Evolutionary conservation across 2,113 vertebrate genomes (phyloP).

Genomic region (Clinocottus analis): DNA sequence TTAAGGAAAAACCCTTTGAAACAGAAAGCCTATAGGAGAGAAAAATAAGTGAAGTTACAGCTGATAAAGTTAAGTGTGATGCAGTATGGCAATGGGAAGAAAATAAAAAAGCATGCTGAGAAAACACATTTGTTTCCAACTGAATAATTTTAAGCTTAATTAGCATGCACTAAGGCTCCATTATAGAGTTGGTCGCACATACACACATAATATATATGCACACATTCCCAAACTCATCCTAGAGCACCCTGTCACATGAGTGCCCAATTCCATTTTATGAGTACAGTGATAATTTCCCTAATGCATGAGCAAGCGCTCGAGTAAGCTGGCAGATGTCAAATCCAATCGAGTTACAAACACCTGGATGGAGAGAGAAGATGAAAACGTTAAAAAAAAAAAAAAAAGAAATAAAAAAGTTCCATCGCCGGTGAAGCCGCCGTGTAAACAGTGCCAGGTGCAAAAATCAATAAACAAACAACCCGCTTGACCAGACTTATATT

Average conservation of each 20-base stretch:
- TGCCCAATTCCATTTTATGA: slow-evolving; percentile 34
- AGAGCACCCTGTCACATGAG: slow-evolving; percentile 41
- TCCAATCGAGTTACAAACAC: slow-evolving; percentile 48
- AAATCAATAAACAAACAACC: slow-evolving; percentile 59
- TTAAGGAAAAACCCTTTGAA: slow-evolving; percentile 9
- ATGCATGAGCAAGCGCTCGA: slow-evolving; percentile 22
- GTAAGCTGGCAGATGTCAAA: slow-evolving; percentile 35
- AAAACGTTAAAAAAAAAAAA: background rate
- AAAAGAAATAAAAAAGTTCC: background rate
- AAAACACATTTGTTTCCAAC: slow-evolving; percentile 28
- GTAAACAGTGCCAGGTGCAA: slow-evolving; percentile 38
- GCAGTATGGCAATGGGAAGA: slow-evolving; percentile 6
- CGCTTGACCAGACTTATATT: slow-evolving; percentile 17
- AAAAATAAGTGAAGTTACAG: background rate
- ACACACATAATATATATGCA: background rate
- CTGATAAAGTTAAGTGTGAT: background rate
- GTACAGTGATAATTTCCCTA: slow-evolving; percentile 50
- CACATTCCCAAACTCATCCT: slow-evolving; percentile 7
- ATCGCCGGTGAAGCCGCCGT: slow-evolving; percentile 14
- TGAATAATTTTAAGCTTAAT: slow-evolving; percentile 22
- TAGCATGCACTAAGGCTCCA: slow-evolving; percentile 9
- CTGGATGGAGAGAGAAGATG: slow-evolving; percentile 8
- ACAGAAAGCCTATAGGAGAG: background rate
- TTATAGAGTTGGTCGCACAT: slow-evolving; percentile 2
- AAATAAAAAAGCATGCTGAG: background rate